Evolutionary conservation across 23 tunicate genomes (phyloP), one percentile per base, ranked within the genome.

Genomic region (Halocynthia aurantium): DNA sequence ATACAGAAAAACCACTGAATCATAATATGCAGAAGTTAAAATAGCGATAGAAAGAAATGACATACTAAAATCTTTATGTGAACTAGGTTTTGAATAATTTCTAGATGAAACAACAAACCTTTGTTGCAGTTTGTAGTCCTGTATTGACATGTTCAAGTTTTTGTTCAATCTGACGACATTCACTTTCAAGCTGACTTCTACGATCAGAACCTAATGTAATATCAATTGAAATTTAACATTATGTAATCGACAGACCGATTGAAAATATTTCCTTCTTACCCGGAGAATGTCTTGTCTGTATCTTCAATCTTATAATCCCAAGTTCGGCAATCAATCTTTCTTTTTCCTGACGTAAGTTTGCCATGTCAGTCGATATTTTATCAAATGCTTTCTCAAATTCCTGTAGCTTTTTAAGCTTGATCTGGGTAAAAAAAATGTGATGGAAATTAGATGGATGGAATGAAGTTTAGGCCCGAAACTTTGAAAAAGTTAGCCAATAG

Each of bases 71-170:
- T 0, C 17, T 15, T 15, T 15, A 60, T 2, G 64, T 60, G 4
- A 60, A 60, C n/a, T 15, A 15, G 18, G 18, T 60, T 15, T 15
- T 17, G 0, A 71, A 49, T 50, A 31, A 0, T 75, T 10, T 54
- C 56, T 22, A 54, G 0, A 10, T 53, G 9, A 0, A n/a, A 13
- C 5, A 71, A 22, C 51, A 53, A 57, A 84, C 88, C 83, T 70
- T 50, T 10, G 84, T 53, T 7, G 90, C 72, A 10, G 72, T 72
- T 19, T 80, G 61, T 20, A 85, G 84, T 52, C 80, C 80, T 8
- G 90, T 75, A 20, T 85, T 85, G 65, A 85, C 84, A 82, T 66
- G 80, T 7, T 80, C 72, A 6, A 85, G 67, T 21, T 80, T 57
- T 63, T 80, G 75, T 65, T 85, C 90, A 68, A 85, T 61, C 63